Base-by-base conservation (phyloP, 2,797 vertebrate species). In the Fringilla coelebs region DNA sequence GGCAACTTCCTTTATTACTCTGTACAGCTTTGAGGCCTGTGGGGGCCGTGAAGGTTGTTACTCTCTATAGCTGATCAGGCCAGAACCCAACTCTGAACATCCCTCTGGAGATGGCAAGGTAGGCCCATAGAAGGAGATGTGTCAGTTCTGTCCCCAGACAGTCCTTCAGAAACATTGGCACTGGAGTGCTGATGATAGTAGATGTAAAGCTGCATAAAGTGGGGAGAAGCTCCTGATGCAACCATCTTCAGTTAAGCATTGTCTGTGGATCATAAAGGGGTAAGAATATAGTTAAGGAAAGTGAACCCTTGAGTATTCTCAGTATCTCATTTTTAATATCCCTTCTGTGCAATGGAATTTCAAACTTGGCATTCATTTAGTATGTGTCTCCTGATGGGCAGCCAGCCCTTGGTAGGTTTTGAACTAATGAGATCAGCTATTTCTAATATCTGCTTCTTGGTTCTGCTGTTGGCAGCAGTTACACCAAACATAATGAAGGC, bases 401-500 rank as follows among this genome's bases (percentile, higher is more conserved):
- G 84, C 58, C 55, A 89, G 92, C 74, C 89, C 58, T 93, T 81
- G 36, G n/a, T 90, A 86, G n/a, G 36, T 92, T 94, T 90, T 91
- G 45, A 91, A 49, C 40, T 81, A 94, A 89, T 94, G 68, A 90
- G 83, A 81, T 95, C 86, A 95, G 63, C 41, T 87, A 87, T 76
- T 92, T 95, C 83, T 90, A 81, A 41, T 93, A 94, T 80, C 79
- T 94, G 14, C 36, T 90, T 62, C 73, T 93, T 93, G 85, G 76
- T 93, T 93, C 54, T 91, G 60, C 62, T 95, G 29, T 93, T 94
- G 88, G 89, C 79, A 90, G 85, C 70, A 85, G 57, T 62, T 77
- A 25, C 34, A 80, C 65, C 41, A 2, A 65, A 70, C 34, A 70
- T 90, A 85, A 89, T 76, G 89, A 91, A 81, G 91, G 73, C 76